Evolutionary conservation across 2,797 vertebrate species (phyloP), one percentile per base, ranked within the genome.

Genomic region (Syngnathus rostellatus): DNA sequence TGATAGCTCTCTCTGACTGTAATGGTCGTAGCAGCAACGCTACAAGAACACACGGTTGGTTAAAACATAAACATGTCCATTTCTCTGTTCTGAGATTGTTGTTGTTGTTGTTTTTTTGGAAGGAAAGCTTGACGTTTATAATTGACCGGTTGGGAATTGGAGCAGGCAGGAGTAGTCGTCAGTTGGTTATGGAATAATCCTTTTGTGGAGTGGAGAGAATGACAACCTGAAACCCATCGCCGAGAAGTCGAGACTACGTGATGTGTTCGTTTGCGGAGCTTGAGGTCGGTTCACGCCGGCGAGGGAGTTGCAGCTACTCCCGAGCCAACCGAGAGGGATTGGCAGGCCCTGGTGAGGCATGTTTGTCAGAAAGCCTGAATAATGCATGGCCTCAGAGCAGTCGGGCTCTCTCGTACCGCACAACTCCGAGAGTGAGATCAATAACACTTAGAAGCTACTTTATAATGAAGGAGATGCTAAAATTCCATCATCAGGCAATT

Each of bases 391-490:
- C 77, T 70, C 76, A 75, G 88, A 87, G 92, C 89, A 91, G 91
- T 91, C 83, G 88, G 90, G 90, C 81, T 80, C 84, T 88, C 85
- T 90, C 90, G 90, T 91, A 93, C 93, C 92, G 91, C 89, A 87
- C 77, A 81, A 87, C 89, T 90, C 87, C 80, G 84, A 92, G 92
- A 91, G 89, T 70, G 65, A 77, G 90, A 95, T 97, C 94, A 92
- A 95, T 96, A 96, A 88, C 93, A 95, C 94, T 96, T 94, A 95
- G 91, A 91, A 87, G 81, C 83, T 83, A 84, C 86, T 93, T 93
- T 89, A 88, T 80, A 90, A 89, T 83, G 81, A 91, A 92, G 93
- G 89, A 88, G 85, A 86, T 85, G 88, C 83, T 86, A 84, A 90
- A 91, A 85, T 84, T 87, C 85, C 89, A 91, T 89, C 83, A 89